Percentiles rank a stretch among this genome's conserved stretches.
Conservation (phyloP, 2,113 vertebrate species). For the Ceyx cyanopectus region DNA sequence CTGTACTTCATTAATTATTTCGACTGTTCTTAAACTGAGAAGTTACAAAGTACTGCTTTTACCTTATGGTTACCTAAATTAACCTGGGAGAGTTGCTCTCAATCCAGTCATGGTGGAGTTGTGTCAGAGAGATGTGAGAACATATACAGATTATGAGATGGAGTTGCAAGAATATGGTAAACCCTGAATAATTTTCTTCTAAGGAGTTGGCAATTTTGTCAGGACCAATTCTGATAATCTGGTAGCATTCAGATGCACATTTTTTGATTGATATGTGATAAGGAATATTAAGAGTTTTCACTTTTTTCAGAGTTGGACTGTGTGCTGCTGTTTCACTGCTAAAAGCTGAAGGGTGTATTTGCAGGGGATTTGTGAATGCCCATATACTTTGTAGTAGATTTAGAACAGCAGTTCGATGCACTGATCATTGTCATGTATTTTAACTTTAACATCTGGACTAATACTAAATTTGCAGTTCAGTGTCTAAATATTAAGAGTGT, state of each 20-base stretch:
- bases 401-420: neutral
- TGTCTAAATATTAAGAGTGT: neutral
- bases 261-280: neutral
- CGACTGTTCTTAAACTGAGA: neutral
- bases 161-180: neutral
- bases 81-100: neutral
- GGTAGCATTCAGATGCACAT: neutral
- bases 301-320: neutral
- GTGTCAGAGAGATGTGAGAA: neutral
- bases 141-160: neutral
- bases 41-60: neutral
- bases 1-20: neutral
- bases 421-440: neutral
- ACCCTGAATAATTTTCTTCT: neutral
- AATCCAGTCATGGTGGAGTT: fast-evolving
- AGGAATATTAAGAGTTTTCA: neutral
- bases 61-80: neutral
- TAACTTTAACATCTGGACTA: neutral
- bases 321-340: neutral
- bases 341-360: neutral
- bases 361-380: neutral
- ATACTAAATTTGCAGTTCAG: neutral
- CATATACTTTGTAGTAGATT: neutral
- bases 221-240: neutral
- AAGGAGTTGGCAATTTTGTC: neutral